Evolutionary conservation across 2,113 vertebrate species (phyloP).

Genomic region (Prunella fulvescens): DNA sequence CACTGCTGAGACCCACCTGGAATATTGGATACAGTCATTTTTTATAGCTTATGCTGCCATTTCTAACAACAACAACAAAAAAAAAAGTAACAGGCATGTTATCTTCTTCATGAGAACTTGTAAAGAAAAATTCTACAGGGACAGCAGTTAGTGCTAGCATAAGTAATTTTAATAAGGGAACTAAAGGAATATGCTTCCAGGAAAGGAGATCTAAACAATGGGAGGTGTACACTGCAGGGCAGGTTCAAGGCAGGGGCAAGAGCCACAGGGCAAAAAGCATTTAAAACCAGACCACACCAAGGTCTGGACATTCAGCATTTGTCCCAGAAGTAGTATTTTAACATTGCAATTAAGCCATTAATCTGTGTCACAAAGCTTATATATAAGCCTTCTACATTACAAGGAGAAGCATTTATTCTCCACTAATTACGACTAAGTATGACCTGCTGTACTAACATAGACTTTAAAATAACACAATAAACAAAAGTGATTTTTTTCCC

Average conservation of each 20-base stretch:
- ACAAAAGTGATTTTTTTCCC: neutral
- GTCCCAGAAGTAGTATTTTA: neutral
- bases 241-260: neutral
- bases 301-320: neutral
- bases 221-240: neutral
- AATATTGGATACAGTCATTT: neutral
- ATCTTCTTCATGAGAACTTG: neutral
- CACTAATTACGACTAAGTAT: neutral
- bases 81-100: neutral
- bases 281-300: neutral
- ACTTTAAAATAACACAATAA: neutral
- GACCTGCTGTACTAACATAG: neutral
- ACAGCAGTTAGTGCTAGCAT: neutral
- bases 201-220: neutral
- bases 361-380: neutral
- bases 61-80: neutral
- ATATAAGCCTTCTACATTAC: neutral
- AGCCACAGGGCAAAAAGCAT: neutral
- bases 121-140: neutral
- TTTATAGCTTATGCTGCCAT: neutral
- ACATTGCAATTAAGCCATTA: neutral
- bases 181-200: neutral
- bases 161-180: neutral
- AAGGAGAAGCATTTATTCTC: neutral
- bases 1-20: neutral